Evolutionary conservation across 2,888 invertebrate species (phyloP), one percentile per base, ranked within the genome.

Genomic region (Nasonia oneida): DNA sequence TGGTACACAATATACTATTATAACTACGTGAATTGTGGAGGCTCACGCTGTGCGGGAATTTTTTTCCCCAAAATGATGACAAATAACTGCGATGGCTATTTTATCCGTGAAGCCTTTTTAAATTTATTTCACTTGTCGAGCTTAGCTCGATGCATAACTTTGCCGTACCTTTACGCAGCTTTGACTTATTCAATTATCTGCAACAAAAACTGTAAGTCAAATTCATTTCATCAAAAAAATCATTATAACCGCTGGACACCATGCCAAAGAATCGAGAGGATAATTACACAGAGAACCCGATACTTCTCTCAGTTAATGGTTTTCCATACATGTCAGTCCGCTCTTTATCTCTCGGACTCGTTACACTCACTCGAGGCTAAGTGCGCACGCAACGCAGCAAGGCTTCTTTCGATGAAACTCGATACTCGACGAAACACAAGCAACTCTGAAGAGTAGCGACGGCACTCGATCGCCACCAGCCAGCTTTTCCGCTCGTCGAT

Each of bases 251-350:
- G 4, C 12, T 18, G 53, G 53, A 3, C 53, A 53, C 14, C 1
- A 18, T 5, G 10, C 29, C 29, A 18, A 39, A 37, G 57, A 61
- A 61, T 12, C 18, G 39, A 18, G 8, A 37, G 33, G n/a, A 53
- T 18, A 12, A 33, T 53, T 3, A 3, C 39, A 42, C 3, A n/a
- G 47, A 47, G 23, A 14, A 23, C 47, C 5, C 15, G 29, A 47
- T 12, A 14, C 47, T 33, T 1, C 23, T 12, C 47, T 12, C 47
- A 23, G 64, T 50, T 37, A 77, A 77, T 77, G 77, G 42, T 64
- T 77, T 64, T 64, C 64, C 39, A 77, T 77, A 29, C 77, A 77
- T 64, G 77, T 64, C 23, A 64, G 8, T 61, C 14, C 15, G 39
- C 76, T 39, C 76, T 57, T 23, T 15, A 64, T n/a, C 10, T 37